Percentiles rank a stretch among this genome's conserved stretches.
phyloP scores from a whole-genome alignment of 2,888 invertebrate genomes.

The Ligdia adustata region DNA sequence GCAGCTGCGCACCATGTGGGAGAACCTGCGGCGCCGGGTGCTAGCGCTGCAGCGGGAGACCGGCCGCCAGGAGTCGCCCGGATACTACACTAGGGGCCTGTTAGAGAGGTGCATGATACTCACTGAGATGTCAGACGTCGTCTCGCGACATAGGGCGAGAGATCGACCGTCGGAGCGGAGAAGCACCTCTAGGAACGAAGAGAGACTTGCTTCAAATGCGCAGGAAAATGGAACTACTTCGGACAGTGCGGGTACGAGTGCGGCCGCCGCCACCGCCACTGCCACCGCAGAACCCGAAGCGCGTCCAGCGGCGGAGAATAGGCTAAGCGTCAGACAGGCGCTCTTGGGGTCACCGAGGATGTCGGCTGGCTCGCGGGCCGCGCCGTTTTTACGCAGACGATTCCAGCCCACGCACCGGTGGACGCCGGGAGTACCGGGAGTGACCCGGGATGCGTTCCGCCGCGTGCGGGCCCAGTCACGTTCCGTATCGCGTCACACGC shows the following conservation, averaged over 20 bases:
- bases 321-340: slow-evolving; percentile 2
- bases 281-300: slow-evolving; percentile 1
- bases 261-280: too few relatives aligned
- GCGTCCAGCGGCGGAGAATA: not conserved
- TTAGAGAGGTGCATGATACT: slow-evolving; percentile 75
- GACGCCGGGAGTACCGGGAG: too few relatives aligned
- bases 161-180: too few relatives aligned
- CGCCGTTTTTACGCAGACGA: slow-evolving; percentile 56
- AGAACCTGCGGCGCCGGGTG: slow-evolving; percentile 85
- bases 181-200: slow-evolving; percentile 2
- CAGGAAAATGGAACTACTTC: slow-evolving; percentile 3
- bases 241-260: too few relatives aligned
- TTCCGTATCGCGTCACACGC: slow-evolving; percentile 56
- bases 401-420: slow-evolving; percentile 57
- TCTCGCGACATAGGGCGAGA: slow-evolving; percentile 39
- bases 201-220: slow-evolving; percentile 3
- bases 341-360: slow-evolving; percentile 6
- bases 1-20: slow-evolving; percentile 86
- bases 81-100: slow-evolving; percentile 70
- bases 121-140: slow-evolving; percentile 54
- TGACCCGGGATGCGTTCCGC: slow-evolving; percentile 62
- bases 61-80: slow-evolving; percentile 63
- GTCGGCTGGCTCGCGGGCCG: slow-evolving; percentile 26
- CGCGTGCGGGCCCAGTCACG: slow-evolving; percentile 57
- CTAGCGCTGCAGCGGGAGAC: slow-evolving; percentile 79